Evolutionary conservation across 2,888 invertebrate genomes (phyloP), one percentile per base, ranked within the genome.

Genomic region (Rhopalosiphum nymphaeae): DNA sequence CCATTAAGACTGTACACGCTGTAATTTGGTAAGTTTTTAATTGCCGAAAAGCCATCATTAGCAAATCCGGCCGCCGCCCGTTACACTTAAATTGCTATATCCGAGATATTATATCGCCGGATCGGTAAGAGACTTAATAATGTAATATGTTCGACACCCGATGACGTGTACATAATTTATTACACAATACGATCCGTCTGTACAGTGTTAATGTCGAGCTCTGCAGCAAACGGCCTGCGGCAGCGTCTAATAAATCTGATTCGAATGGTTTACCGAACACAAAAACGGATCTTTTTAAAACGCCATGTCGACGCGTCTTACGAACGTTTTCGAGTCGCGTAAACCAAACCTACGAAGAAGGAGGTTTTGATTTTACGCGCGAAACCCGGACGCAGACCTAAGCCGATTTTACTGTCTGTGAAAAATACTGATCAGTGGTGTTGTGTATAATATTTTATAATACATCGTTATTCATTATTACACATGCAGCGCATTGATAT

Each of bases 11-110:
- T 21, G 26, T 36, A 7, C 78, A 9, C 78, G 36, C 21, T 78
- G 36, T 78, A 78, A 78, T 78, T 78, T 36, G 78, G 36, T 78
- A 78, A 36, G 78, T 78, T 78, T 78, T 78, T 78, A 78, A 78
- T 78, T 78, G 78, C 78, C 78, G 78, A 78, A 78, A 78, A 78
- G 21, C 78, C 78, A 78, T 78, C 78, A 36, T 78, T 78, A 78
- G 78, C 78, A 36, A 78, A 36, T 36, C 7, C 78, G n/a, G 78
- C 36, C 78, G 36, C 36, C 78, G 78, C 78, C 78, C 78, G 36
- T 36, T 3, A 36, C n/a, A 78, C 7, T 67, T n/a, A n/a, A 29
- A 61, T 61, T 11, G 29, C 29, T 61, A 61, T 61, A 67, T 67
- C 21, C 36, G 36, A 36, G 78, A 21, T 36, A 36, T 78, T 78